Conservation (phyloP, 1,140 invertebrate genomes). For the Drosophila athabasca region DNA sequence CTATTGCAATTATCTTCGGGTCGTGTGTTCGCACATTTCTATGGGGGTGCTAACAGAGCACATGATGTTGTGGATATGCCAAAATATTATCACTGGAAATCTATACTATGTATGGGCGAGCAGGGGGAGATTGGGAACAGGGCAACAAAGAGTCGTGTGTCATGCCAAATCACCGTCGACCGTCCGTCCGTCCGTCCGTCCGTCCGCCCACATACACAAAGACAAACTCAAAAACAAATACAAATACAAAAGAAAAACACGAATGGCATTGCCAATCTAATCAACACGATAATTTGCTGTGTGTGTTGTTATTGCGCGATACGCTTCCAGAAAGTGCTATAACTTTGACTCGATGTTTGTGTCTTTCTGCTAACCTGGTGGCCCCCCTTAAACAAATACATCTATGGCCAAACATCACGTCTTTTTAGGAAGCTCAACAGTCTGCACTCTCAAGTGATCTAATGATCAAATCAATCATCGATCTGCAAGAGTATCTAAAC, state of each 20-base stretch:
- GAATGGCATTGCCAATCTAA: constrained; percentile 63
- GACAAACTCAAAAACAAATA: constrained; percentile 17
- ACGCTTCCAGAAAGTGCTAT: no score
- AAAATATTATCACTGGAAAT: constrained; percentile 38
- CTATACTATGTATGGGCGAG: background rate
- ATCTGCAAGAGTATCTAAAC: no score
- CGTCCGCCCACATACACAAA: constrained; percentile 5
- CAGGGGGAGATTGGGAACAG: background rate
- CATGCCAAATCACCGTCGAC: constrained; percentile 31
- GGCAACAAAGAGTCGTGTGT: constrained; percentile 28
- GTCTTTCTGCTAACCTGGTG: no score
- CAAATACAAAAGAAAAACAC: constrained; percentile 38
- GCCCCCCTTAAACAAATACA: no score
- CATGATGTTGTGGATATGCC: background rate
- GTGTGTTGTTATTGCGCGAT: constrained; percentile 24
- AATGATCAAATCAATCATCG: no score
- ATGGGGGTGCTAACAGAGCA: background rate
- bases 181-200: constrained; percentile 21
- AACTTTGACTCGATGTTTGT: no score
- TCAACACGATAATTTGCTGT: constrained; percentile 55
- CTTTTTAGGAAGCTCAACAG: no score
- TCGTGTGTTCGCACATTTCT: constrained; percentile 15
- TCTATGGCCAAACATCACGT: no score
- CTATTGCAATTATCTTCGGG: constrained; percentile 4
- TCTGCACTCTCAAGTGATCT: no score